Evolutionary conservation across 2,113 vertebrate species (phyloP).

Genomic region (Lasiurus borealis): DNA sequence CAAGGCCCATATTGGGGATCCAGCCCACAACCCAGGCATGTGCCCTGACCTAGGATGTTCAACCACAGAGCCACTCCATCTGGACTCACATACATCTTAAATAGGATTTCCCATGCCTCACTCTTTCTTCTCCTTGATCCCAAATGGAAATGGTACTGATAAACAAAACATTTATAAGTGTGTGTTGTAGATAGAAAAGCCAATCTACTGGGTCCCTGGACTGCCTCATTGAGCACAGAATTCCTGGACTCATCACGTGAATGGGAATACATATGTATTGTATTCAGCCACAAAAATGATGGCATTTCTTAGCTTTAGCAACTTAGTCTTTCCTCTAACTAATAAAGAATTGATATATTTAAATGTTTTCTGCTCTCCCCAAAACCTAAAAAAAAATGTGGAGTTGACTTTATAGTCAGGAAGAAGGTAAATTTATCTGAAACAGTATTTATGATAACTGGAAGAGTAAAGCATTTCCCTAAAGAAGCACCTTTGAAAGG

Average conservation of each 20-base stretch:
- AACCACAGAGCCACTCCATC: no score
- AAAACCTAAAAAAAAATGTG: not conserved
- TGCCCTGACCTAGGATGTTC: no score
- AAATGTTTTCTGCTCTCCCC: not conserved
- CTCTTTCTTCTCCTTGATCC: not conserved
- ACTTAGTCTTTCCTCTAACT: not conserved
- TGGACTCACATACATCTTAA: not conserved
- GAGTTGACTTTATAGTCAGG: not conserved
- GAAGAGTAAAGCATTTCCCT: not conserved
- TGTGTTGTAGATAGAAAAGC: not conserved
- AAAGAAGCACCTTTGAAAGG: not conserved
- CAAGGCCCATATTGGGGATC: no score
- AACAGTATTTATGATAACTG: not conserved
- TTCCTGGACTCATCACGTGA: not conserved
- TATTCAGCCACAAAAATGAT: not conserved
- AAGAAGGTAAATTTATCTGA: not conserved
- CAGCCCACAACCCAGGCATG: no score
- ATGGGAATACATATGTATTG: not conserved
- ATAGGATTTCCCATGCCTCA: not conserved
- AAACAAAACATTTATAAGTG: rapidly evolving
- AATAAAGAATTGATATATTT: not conserved
- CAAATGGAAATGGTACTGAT: not conserved
- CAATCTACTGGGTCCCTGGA: not conserved
- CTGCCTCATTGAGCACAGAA: not conserved
- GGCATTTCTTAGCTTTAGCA: not conserved